A percentile compares a stretch with the other conserved stretches of the same genome.
Evolutionary conservation across 2,797 vertebrate species (phyloP).

Genomic region (Epinephelus awoara): DNA sequence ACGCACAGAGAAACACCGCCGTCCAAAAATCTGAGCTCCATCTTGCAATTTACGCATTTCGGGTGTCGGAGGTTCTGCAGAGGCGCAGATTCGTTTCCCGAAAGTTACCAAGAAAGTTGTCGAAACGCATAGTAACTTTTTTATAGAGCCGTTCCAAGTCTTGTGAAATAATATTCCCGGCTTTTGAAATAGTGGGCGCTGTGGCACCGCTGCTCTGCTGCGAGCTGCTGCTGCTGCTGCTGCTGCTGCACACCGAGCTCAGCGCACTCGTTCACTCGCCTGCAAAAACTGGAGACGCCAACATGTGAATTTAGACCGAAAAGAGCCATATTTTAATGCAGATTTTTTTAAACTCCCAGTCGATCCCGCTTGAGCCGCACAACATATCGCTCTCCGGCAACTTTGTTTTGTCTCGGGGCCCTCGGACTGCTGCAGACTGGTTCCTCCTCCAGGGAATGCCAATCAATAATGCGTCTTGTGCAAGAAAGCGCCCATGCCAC

Average conservation of each 20-base stretch:
- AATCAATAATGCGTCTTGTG: constrained; percentile 85
- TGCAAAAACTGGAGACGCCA: constrained; percentile 62
- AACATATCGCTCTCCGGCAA: constrained; percentile 64
- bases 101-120: constrained; percentile 92
- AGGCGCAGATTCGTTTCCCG: constrained; percentile 74
- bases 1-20: constrained; percentile 48
- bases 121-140: constrained; percentile 87
- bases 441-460: constrained; percentile 84
- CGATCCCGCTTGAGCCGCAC: constrained; percentile 45
- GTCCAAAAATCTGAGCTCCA: constrained; percentile 36
- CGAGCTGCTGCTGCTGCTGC: constrained; percentile 35
- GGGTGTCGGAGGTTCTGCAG: constrained; percentile 47
- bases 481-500: constrained; percentile 74
- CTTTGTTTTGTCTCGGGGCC: constrained; percentile 61
- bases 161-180: constrained; percentile 94
- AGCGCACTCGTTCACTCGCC: constrained; percentile 62
- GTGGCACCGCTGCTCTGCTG: constrained; percentile 88
- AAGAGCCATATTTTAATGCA: constrained; percentile 74
- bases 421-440: constrained; percentile 69
- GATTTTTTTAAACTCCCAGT: constrained; percentile 39
- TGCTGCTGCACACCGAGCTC: constrained; percentile 51
- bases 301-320: constrained; percentile 79
- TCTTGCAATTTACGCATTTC: constrained; percentile 50
- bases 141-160: constrained; percentile 88
- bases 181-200: constrained; percentile 98